Evolutionary conservation across 2,113 vertebrate species (phyloP).

Genomic region (Ellobius talpinus): DNA sequence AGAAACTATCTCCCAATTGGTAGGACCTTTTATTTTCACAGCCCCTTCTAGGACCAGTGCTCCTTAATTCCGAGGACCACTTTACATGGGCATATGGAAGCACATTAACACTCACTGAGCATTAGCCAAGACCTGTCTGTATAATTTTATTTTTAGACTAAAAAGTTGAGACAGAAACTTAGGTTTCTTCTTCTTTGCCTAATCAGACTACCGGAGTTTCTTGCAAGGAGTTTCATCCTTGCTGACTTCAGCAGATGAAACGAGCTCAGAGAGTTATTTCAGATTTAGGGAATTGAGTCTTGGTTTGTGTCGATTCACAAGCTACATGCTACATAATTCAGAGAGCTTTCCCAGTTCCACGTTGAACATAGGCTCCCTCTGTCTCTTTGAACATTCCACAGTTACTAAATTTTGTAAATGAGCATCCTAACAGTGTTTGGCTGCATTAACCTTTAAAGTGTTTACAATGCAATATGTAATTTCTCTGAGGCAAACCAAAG

Average conservation of each 20-base stretch:
- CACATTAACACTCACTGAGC: constrained; percentile 52
- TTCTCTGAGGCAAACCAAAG: constrained; percentile 89
- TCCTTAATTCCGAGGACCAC: constrained; percentile 50
- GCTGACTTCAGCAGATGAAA: constrained; percentile 80
- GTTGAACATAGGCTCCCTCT: constrained; percentile 77
- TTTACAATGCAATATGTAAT: constrained; percentile 88
- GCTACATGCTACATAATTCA: constrained; percentile 79
- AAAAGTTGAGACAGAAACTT: constrained; percentile 74
- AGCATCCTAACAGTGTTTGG: constrained; percentile 85
- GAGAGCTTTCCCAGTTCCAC: constrained; percentile 78
- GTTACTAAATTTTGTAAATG: constrained; percentile 84
- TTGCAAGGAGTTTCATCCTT: neutral
- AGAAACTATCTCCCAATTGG: neutral
- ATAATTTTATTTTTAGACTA: constrained; percentile 76
- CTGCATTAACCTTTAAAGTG: constrained; percentile 86
- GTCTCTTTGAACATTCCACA: constrained; percentile 76
- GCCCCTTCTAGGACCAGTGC: constrained; percentile 58
- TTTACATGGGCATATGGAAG: constrained; percentile 50
- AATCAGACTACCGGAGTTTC: constrained; percentile 72
- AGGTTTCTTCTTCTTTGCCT: constrained; percentile 12
- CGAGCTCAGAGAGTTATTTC: constrained; percentile 80
- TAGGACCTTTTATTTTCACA: constrained; percentile 32
- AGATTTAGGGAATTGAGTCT: constrained; percentile 18
- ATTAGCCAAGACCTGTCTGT: constrained; percentile 53
- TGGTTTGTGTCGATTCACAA: constrained; percentile 81